Conservation (phyloP, 1,140 invertebrate species). For the Drosophila eugracilis region DNA sequence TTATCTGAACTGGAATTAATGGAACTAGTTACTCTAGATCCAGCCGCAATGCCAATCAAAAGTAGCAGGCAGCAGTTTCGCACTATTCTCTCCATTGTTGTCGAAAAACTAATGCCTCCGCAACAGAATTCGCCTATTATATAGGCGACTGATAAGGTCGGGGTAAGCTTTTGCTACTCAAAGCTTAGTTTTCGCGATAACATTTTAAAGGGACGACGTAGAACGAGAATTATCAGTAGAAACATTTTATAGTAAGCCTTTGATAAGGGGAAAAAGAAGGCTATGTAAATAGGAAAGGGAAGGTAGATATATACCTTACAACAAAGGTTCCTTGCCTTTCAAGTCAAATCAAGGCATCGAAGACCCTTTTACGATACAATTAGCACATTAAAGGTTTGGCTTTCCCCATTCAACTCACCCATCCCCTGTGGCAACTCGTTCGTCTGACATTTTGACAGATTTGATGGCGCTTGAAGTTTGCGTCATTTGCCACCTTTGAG, state of each 20-base stretch:
- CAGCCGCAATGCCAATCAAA: background rate
- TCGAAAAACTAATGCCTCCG: background rate
- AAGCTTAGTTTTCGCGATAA: too few relatives aligned
- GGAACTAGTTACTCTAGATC: background rate
- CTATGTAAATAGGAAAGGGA: too few relatives aligned
- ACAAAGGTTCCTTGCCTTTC: too few relatives aligned
- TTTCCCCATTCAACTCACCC: conserved; percentile 6
- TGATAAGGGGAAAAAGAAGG: too few relatives aligned
- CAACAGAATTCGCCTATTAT: background rate
- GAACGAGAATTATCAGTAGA: too few relatives aligned
- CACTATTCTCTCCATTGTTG: background rate
- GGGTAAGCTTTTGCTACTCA: too few relatives aligned
- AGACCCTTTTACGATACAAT: conserved; percentile 40
- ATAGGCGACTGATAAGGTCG: background rate
- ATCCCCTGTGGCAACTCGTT: conserved; percentile 34
- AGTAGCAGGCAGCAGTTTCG: background rate
- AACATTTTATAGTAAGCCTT: too few relatives aligned
- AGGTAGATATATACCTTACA: too few relatives aligned
- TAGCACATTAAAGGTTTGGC: conserved; percentile 26
- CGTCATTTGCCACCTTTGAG: conserved; percentile 51
- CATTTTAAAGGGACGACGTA: too few relatives aligned
- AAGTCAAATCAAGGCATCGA: conserved; percentile 23
- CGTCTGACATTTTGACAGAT: conserved; percentile 46
- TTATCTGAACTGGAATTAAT: background rate
- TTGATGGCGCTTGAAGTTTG: conserved; percentile 47